Evolutionary conservation across 1,140 invertebrate genomes (phyloP), one percentile per base, ranked within the genome.

Genomic region (Tetramorium simillimum): DNA sequence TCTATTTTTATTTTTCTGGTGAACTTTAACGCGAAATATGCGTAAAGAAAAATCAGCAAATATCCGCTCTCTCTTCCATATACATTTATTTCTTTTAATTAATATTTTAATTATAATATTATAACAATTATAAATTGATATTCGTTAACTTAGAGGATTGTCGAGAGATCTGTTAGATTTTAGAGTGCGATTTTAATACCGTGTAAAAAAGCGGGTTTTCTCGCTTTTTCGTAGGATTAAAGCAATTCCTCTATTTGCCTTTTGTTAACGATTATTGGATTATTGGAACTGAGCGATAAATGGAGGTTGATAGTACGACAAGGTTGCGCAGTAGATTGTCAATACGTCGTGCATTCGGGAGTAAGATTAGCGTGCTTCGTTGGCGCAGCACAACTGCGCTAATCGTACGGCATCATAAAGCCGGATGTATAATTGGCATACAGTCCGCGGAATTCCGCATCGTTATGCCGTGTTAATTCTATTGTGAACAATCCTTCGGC

Each of bases 371-470:
- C 28, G 69, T 58, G 69, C 69, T 75, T 62, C 69, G 80, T 84
- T 73, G 65, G 65, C 53, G 49, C 24, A 16, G 69, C 40, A 73
- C 80, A 84, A 84, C 24, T 43, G 69, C 69, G 53, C 69, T 75
- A 60, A 73, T 72, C 69, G 53, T 84, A 46, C 40, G 69, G 53
- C 69, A 84, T 75, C 80, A 62, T 84, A 84, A 84, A 84, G 80
- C 80, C 69, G 69, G 80, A 75, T 84, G 56, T 84, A 75, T 84
- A 84, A 84, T 60, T 84, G 80, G 67, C 80, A 72, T 33, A 53
- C 40, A 60, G 80, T 40, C 46, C 69, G 56, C 56, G 69, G 62
- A 84, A 73, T 62, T 60, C 53, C 37, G 80, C 80, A 37, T 60
- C 53, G 80, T 84, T 84, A 49, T 40, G 43, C 80, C 80, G 24